Conservation (phyloP, 2,888 invertebrate species). For the Acronicta aceris region DNA sequence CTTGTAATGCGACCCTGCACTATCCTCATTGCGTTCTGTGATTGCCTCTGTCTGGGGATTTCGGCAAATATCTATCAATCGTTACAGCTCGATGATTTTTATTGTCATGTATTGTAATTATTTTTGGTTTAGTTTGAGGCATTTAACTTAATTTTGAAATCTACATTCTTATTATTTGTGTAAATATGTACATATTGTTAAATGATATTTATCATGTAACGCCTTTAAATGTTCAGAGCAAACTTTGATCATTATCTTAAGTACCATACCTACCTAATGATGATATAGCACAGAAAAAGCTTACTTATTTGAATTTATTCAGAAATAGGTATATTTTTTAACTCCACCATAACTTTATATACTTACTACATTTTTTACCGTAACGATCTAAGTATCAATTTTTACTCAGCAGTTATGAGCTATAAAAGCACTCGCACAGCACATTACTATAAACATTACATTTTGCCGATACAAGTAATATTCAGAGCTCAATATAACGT, state of each 20-base stretch:
- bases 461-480: conserved; percentile 70
- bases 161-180: background rate
- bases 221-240: too few species aligned
- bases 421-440: conserved; percentile 66
- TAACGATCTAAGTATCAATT: conserved; percentile 60
- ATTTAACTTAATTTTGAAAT: background rate
- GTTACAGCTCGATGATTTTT: conserved; percentile 46
- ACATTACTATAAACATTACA: conserved; percentile 71
- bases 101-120: conserved; percentile 44
- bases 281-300: background rate
- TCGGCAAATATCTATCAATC: conserved; percentile 45
- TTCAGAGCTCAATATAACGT: conserved; percentile 72
- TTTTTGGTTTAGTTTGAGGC: conserved; percentile 12
- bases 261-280: background rate
- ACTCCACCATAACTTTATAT: conserved; percentile 26
- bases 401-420: conserved; percentile 60
- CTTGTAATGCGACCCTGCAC: conserved; percentile 56
- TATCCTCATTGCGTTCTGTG: conserved; percentile 54
- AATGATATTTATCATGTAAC: too few species aligned
- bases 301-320: background rate
- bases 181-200: background rate
- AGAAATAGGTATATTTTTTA: conserved; percentile 14
- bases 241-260: too few species aligned
- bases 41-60: conserved; percentile 57
- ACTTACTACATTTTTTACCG: conserved; percentile 46